Evolutionary conservation across 53 echinoderm and acorn worm genomes (phyloP).

Genomic region (Mesocentrotus franciscanus): DNA sequence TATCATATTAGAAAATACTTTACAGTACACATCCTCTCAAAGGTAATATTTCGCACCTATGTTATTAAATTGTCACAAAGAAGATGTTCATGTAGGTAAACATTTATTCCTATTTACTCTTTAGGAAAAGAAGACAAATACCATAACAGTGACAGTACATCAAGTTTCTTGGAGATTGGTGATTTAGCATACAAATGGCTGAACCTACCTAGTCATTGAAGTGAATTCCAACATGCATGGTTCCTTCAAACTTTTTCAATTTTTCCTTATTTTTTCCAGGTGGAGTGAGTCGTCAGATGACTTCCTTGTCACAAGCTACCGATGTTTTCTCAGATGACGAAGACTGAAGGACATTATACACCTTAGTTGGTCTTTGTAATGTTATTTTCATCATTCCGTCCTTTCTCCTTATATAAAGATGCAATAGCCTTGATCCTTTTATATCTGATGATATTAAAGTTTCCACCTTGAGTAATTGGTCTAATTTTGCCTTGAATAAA

Average conservation of each 20-base stretch:
- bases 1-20: too few species aligned
- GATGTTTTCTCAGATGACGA: slow-evolving; percentile 95
- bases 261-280: slow-evolving; percentile 26
- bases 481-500: neutral
- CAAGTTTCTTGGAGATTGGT: neutral
- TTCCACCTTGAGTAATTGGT: neutral
- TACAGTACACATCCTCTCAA: too few species aligned
- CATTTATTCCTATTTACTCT: too few species aligned
- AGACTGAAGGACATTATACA: slow-evolving; percentile 59
- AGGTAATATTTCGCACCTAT: too few species aligned
- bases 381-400: neutral
- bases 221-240: neutral
- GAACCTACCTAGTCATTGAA: neutral
- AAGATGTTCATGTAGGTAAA: too few species aligned
- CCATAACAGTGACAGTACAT: neutral
- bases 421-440: neutral
- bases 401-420: neutral
- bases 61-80: too few species aligned
- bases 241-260: neutral
- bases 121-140: too few species aligned
- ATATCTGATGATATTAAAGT: neutral
- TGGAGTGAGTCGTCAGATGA: slow-evolving; percentile 80
- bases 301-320: slow-evolving; percentile 93
- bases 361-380: neutral
- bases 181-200: neutral